Evolutionary conservation across 2,797 vertebrate species (phyloP), one percentile per base, ranked within the genome.

Genomic region (Sphenodon punctatus): DNA sequence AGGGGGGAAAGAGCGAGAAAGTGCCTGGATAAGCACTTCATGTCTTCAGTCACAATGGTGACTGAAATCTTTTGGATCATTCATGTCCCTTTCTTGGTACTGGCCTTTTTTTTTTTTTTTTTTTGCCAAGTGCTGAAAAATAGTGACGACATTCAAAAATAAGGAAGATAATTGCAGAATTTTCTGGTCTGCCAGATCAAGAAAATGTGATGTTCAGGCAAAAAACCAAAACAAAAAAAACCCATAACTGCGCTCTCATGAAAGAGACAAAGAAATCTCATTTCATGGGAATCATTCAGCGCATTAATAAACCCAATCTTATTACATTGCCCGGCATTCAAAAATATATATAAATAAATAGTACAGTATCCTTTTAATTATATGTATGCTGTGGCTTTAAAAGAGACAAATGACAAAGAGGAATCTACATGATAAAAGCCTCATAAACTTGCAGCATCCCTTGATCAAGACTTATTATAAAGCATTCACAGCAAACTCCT

Each of bases 321-420:
- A 0, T 65, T 74, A 67, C 56, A 45, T 55, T 16, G 1, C 46
- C 88, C 86, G 79, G 60, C 63, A 51, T 86, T 86, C 83, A 25
- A 30, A 60, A 85, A 73, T n/a, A n/a, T n/a, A n/a, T n/a, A n/a
- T n/a, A 48, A 89, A 90, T 75, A 90, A 88, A 60, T 38, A 80
- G 43, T 63, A 60, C 39, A 38, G 38, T 68, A 74, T 79, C 74
- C 59, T 90, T 85, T 85, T 78, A 90, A 86, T 89, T 88, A 78
- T 82, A 80, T 71, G 76, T 71, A 66, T 39, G 32, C 13, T n/a
- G 46, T 78, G 63, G 51, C 42, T 79, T 82, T 56, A 69, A 79
- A 64, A 39, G 51, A 89, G 66, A 38, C 23, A 82, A 81, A 75
- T 10, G 14, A 63, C 49, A 70, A 75, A 78, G 69, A 43, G 69